These are phyloP conservation scores for Psilopogon haemacephalus DNA, from an alignment of 2,113 vertebrate genomes.

Conservation along the genomic window DNA sequence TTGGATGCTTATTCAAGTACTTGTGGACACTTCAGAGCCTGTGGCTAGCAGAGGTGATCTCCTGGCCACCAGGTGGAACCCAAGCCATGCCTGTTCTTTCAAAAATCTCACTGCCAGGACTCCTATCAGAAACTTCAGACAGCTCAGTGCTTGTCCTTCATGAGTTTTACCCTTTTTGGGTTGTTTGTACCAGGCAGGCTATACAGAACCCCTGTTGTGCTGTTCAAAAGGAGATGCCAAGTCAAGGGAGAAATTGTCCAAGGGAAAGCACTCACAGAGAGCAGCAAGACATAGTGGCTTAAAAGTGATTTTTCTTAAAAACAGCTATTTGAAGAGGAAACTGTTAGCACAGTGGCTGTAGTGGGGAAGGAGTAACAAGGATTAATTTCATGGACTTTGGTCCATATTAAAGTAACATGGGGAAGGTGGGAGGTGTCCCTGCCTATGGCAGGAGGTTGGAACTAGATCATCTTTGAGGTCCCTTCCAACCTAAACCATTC, in stretches of 20 bases:
- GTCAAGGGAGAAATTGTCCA: too few species aligned
- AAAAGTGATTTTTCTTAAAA: not conserved
- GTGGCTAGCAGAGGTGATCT: not conserved
- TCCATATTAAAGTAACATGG: not conserved
- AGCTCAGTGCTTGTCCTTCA: rapidly evolving
- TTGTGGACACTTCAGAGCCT: rapidly evolving
- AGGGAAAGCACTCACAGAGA: not conserved
- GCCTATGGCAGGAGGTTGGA: too few species aligned
- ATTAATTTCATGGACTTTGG: not conserved
- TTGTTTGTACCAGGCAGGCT: not conserved
- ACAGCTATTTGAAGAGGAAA: not conserved
- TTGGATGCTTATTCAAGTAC: not conserved
- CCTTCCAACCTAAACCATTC: too few species aligned
- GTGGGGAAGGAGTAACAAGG: not conserved
- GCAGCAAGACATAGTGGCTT: not conserved
- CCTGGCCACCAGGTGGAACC: conserved; percentile 30
- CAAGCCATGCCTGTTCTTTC: not conserved
- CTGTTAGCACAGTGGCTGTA: not conserved
- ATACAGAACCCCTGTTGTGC: not conserved
- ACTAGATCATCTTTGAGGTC: too few species aligned
- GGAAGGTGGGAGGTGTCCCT: not conserved
- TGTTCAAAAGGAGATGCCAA: rapidly evolving
- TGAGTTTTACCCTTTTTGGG: not conserved
- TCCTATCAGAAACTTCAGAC: not conserved
- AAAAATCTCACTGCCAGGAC: too few species aligned